These are phyloP conservation scores for Pan troglodytes DNA, from an alignment of 2,113 vertebrate species.

Conservation along the genomic window NHGRI_mPanTro3-v2.1_pri NC_072407.2:69369501-69370000, in stretches of 20 bases:
- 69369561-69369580: background rate
- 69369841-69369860: background rate
- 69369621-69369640: background rate
- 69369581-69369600: background rate
- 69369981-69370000: background rate
- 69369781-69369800: background rate
- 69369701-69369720: background rate
- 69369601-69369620: background rate
- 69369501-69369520: slow-evolving; percentile 96
- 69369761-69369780: background rate
- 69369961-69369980: background rate
- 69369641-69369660: background rate
- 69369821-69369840: background rate
- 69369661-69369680: background rate
- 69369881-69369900: background rate
- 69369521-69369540: slow-evolving; percentile 88
- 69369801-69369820: background rate
- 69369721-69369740: background rate
- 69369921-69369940: background rate
- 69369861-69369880: background rate
- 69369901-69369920: background rate
- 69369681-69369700: background rate
- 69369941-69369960: background rate
- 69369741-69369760: background rate
- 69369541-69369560: background rate